These are phyloP conservation scores for Buathra laborator DNA, from an alignment of 2,888 invertebrate species.

Conservation along the genomic window DNA sequence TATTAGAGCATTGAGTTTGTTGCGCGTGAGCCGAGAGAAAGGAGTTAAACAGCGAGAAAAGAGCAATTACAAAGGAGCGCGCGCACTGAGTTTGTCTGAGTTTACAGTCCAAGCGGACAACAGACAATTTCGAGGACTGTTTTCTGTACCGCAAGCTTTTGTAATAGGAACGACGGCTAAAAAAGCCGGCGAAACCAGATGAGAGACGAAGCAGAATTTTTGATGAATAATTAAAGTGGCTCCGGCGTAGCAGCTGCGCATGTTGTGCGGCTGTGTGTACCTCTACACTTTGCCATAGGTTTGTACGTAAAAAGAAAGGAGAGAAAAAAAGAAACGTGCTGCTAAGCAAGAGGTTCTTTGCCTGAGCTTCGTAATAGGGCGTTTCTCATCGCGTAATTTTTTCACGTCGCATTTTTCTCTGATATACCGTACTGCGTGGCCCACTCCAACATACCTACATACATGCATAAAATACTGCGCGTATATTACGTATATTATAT, in stretches of 20 bases:
- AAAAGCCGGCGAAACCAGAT: not conserved
- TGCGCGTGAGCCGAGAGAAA: not conserved
- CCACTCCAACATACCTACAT: not conserved
- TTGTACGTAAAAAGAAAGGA: not conserved
- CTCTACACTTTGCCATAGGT: constrained; percentile 1
- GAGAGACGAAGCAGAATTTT: constrained; percentile 16
- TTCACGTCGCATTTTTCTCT: constrained; percentile 26
- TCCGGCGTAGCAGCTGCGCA: not conserved
- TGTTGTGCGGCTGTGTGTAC: not conserved
- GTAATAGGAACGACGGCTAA: not conserved
- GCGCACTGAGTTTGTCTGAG: constrained; percentile 19
- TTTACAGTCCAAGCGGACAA: not conserved
- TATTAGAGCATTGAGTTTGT: not conserved
- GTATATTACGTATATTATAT: constrained; percentile 30
- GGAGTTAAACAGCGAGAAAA: constrained; percentile 1
- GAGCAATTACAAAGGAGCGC: constrained; percentile 20
- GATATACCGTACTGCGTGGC: constrained; percentile 7
- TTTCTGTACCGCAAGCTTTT: constrained; percentile 1
- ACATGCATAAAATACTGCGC: not conserved
- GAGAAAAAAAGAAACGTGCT: constrained; percentile 12
- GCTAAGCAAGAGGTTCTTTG: constrained; percentile 23
- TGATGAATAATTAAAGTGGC: constrained; percentile 34
- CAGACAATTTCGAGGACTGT: not conserved
- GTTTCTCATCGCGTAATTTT: constrained; percentile 24
- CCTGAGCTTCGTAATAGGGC: constrained; percentile 15